These are phyloP conservation scores for Bubo scandiacus DNA, from an alignment of 2,113 vertebrate genomes.

Conservation along the genomic window DNA sequence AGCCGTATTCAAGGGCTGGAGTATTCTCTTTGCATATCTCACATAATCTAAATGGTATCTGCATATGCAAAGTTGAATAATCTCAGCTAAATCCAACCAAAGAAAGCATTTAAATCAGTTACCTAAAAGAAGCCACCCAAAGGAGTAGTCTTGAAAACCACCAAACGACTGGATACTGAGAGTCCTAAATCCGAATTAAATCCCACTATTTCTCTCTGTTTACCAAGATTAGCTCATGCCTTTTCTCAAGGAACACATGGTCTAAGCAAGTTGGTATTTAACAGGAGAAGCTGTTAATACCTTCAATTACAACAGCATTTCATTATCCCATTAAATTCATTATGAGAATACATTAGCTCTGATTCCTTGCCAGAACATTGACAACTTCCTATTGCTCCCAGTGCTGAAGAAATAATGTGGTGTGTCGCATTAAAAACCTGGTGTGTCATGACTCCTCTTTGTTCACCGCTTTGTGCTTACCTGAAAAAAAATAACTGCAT, in stretches of 20 bases:
- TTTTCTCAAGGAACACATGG: slow-evolving; percentile 20
- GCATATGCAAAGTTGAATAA: slow-evolving; percentile 15
- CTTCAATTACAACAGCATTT: slow-evolving; percentile 59
- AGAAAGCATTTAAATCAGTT: slow-evolving; percentile 8
- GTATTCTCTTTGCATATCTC: neutral
- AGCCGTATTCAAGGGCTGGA: neutral
- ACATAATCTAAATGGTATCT: neutral
- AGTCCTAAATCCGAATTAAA: neutral
- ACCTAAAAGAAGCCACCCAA: neutral
- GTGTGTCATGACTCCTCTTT: neutral
- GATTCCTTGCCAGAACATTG: neutral
- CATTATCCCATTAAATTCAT: slow-evolving; percentile 54
- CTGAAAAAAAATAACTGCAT: neutral
- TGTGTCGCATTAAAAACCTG: neutral
- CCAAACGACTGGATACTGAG: neutral
- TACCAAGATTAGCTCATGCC: slow-evolving; percentile 33
- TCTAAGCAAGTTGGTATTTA: slow-evolving; percentile 36
- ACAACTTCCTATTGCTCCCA: slow-evolving; percentile 18
- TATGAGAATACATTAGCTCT: neutral
- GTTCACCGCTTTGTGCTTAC: neutral
- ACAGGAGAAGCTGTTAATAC: slow-evolving; percentile 54
- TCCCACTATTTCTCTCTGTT: slow-evolving; percentile 28
- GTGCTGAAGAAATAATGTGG: neutral
- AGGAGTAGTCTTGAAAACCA: slow-evolving; percentile 3
- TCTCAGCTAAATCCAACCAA: slow-evolving; percentile 24